Conservation (phyloP, 2,113 vertebrate species). For the Nothobranchius kuhntae region DNA sequence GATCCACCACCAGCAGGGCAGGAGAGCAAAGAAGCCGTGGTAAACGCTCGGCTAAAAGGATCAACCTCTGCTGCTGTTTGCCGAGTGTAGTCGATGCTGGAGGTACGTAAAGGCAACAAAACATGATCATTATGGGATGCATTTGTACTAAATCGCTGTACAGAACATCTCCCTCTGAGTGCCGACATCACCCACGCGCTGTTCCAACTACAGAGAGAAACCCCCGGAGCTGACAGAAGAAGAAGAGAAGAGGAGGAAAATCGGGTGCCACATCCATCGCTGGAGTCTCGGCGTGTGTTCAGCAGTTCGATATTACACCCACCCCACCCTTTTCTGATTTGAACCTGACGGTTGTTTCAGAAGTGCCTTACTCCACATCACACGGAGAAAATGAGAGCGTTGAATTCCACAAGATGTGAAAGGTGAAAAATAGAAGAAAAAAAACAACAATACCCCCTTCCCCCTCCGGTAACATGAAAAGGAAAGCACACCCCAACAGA, state of each 20-base stretch:
- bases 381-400: slow-evolving; percentile 73
- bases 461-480: slow-evolving; percentile 44
- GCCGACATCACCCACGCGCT: slow-evolving; percentile 79
- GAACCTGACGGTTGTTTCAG: slow-evolving; percentile 81
- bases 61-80: slow-evolving; percentile 68
- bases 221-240: slow-evolving; percentile 79
- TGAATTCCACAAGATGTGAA: slow-evolving; percentile 75
- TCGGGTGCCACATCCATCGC: slow-evolving; percentile 67
- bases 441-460: slow-evolving; percentile 27
- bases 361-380: slow-evolving; percentile 75
- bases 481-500: slow-evolving; percentile 52
- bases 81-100: slow-evolving; percentile 58
- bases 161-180: slow-evolving; percentile 76
- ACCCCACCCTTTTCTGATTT: slow-evolving; percentile 77
- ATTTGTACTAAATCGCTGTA: slow-evolving; percentile 82
- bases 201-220: slow-evolving; percentile 80
- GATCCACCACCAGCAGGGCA: slow-evolving; percentile 36
- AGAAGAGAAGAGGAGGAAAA: slow-evolving; percentile 63
- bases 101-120: slow-evolving; percentile 79
- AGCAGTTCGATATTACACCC: slow-evolving; percentile 77
- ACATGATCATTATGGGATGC: slow-evolving; percentile 82
- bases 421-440: slow-evolving; percentile 61
- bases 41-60: slow-evolving; percentile 72
- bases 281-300: slow-evolving; percentile 70
- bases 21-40: slow-evolving; percentile 57